Evolutionary conservation across 64 coral and sea anemone genomes (phyloP).

Genomic region (Actinia tenebrosa): DNA sequence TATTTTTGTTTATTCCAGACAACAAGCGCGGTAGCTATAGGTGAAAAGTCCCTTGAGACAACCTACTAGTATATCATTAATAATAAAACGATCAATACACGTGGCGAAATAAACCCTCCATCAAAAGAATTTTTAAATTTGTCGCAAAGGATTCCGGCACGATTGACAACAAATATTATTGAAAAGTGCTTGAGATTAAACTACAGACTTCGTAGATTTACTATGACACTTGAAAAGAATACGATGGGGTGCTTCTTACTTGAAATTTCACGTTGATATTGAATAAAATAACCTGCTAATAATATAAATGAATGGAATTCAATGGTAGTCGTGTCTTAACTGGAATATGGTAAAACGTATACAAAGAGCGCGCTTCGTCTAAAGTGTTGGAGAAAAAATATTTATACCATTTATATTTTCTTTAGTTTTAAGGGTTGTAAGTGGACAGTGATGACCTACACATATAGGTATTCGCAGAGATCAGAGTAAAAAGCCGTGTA

Average conservation of each 20-base stretch:
- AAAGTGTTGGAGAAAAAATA: not conserved
- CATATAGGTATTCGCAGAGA: not conserved
- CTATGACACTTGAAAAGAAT: not conserved
- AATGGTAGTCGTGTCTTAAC: not conserved
- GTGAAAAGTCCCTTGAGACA: not conserved
- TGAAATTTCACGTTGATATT: conserved; percentile 1
- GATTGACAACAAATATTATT: not conserved
- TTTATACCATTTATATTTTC: not conserved
- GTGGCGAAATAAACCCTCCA: not conserved
- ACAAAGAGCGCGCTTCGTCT: not conserved
- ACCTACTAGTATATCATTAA: not conserved
- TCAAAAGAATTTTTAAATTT: not conserved
- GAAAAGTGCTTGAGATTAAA: not conserved
- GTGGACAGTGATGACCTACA: not conserved
- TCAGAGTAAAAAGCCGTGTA: not conserved
- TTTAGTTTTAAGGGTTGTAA: not conserved
- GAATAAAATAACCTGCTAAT: not conserved
- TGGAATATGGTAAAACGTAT: not conserved
- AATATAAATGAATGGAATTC: not conserved
- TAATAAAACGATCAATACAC: not conserved
- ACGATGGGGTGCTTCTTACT: not conserved
- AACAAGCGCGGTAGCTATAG: not conserved
- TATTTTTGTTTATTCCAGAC: not conserved
- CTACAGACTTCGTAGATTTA: not conserved
- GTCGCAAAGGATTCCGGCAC: not conserved